A percentile compares a stretch with the other conserved stretches of the same genome.
Evolutionary conservation across 2,888 invertebrate species (phyloP).

Genomic region (Sisyra terminalis): DNA sequence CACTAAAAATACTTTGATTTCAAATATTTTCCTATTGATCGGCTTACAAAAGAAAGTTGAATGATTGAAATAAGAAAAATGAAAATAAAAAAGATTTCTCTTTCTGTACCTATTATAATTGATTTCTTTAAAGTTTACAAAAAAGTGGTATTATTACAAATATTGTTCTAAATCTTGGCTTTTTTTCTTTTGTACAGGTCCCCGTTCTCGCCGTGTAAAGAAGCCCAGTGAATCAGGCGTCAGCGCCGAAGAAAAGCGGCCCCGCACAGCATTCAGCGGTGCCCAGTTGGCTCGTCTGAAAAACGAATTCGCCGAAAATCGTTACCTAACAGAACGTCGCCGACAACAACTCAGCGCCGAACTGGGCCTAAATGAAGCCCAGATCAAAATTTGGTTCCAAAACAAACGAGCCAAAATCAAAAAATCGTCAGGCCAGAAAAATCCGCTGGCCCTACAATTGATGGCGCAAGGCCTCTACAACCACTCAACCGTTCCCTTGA

Average conservation of each 20-base stretch:
- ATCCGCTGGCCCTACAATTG: constrained; percentile 72
- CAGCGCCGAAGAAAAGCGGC: constrained; percentile 71
- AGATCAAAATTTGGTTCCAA: constrained; percentile 97
- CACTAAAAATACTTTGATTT: too few relatives aligned
- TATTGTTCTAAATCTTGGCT: neutral
- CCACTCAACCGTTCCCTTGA: constrained; percentile 61
- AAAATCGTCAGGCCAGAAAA: constrained; percentile 72
- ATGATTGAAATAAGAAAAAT: neutral
- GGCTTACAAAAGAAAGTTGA: neutral
- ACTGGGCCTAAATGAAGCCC: constrained; percentile 85
- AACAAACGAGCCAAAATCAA: constrained; percentile 95
- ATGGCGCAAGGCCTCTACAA: constrained; percentile 93
- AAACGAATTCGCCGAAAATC: constrained; percentile 84
- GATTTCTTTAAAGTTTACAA: neutral
- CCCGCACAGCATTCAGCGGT: constrained; percentile 89
- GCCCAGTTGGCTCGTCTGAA: constrained; percentile 83
- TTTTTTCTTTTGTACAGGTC: constrained; percentile 29
- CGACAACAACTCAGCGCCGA: constrained; percentile 83
- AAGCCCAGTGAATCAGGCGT: constrained; percentile 24
- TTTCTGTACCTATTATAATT: too few relatives aligned
- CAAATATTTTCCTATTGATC: too few relatives aligned
- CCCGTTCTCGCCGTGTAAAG: constrained; percentile 37
- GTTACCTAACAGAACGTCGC: constrained; percentile 82
- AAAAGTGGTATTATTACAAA: neutral
- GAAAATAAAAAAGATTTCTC: neutral